Evolutionary conservation across 2,888 invertebrate species (phyloP), one percentile per base, ranked within the genome.

Genomic region (Dendrolimus pini): DNA sequence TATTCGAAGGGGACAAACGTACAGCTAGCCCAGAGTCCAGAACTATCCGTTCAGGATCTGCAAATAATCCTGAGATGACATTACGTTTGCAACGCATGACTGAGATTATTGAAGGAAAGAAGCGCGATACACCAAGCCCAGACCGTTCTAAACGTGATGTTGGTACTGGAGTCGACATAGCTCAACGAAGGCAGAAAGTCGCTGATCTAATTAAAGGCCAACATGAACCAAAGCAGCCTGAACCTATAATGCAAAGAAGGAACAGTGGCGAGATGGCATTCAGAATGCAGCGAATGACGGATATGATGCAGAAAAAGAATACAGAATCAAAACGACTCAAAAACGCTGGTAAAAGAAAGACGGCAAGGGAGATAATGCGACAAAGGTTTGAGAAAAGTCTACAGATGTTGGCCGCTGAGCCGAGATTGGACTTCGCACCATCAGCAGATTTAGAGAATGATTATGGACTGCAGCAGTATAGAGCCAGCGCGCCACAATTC

Each of bases 341-440:
- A 59, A 69, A 64, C 10, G 78, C 71, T 0, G 79, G 85, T 0
- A 72, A 83, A 41, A 66, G 87, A 47, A 82, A 82, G 56, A 84
- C 86, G 0, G 86, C 87, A 1, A 69, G 87, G 63, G 93, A 96
- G 68, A 94, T 94, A 72, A 93, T 94, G 84, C 94, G 94, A 72
- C 96, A 95, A 55, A 94, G 96, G 68, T 96, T 96, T 75, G 96
- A 97, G 82, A 96, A 96, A 85, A 96, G 96, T 79, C 92, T 97
- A 85, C 95, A 95, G 82, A 95, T 97, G 95, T 85, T 97, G 70
- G 95, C 96, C 71, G 93, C 94, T 2, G 96, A 96, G 79, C 94
- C 94, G 55, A 93, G 94, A 62, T 85, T 93, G 65, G 89, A 90
- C 55, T 75, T 83, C 53, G 89, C 92, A 57, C 92, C 93, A 56